A percentile compares a stretch with the other conserved stretches of the same genome.
Evolutionary conservation across 2,113 vertebrate species (phyloP).

Genomic region (Saimiri boliviensis): DNA sequence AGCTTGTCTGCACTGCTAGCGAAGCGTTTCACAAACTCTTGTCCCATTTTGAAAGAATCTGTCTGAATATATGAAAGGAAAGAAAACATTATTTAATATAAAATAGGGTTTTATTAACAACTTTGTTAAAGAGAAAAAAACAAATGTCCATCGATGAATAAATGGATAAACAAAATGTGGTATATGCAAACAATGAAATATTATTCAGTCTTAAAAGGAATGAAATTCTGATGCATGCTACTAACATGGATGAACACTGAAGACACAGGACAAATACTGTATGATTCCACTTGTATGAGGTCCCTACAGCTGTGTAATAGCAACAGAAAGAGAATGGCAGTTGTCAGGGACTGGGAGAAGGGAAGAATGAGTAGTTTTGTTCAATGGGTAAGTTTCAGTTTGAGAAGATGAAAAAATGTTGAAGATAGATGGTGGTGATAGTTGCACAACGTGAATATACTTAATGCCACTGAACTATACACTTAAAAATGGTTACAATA

Average conservation of each 20-base stretch:
- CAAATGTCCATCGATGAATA: background rate
- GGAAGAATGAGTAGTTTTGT: background rate
- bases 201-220: background rate
- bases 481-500: background rate
- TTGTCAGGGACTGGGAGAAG: background rate
- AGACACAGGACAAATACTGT: background rate
- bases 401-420: background rate
- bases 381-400: background rate
- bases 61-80: constrained; percentile 84
- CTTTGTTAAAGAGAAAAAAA: constrained; percentile 28
- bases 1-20: constrained; percentile 82
- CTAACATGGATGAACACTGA: background rate
- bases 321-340: background rate
- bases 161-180: background rate
- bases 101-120: constrained; percentile 12
- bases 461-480: background rate
- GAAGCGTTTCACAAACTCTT: constrained; percentile 88
- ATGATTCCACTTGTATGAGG: background rate
- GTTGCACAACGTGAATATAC: background rate
- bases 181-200: background rate
- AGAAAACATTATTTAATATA: constrained; percentile 36
- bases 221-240: background rate
- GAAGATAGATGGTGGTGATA: background rate
- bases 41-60: constrained; percentile 96
- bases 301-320: background rate